These are phyloP conservation scores for Prorops nasuta DNA, from an alignment of 1,140 invertebrate genomes.

Conservation along the genomic window DNA sequence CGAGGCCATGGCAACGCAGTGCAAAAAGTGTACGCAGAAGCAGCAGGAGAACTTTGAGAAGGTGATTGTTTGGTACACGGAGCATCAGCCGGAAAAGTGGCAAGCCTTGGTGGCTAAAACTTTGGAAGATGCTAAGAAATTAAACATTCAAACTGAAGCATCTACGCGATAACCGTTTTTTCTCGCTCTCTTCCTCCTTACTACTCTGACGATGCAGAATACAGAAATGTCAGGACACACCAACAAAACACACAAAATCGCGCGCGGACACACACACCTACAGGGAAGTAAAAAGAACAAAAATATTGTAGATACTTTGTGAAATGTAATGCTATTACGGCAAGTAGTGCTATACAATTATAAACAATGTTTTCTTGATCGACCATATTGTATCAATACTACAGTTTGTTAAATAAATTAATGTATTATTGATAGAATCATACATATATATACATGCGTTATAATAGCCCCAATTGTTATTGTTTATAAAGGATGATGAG, in stretches of 20 bases:
- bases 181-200: neutral
- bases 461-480: too few species aligned
- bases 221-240: neutral
- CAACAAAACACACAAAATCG: neutral
- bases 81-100: conserved; percentile 30
- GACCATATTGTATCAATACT: too few species aligned
- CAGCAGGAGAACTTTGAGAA: conserved; percentile 35
- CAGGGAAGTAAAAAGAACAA: too few species aligned
- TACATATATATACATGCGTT: too few species aligned
- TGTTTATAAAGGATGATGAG: too few species aligned
- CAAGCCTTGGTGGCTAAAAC: conserved; percentile 23
- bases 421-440: too few species aligned
- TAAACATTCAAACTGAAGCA: neutral
- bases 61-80: conserved; percentile 30
- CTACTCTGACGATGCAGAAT: neutral
- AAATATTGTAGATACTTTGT: too few species aligned
- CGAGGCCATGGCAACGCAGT: conserved; percentile 37
- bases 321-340: too few species aligned
- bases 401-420: too few species aligned
- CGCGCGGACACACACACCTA: too few species aligned
- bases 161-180: neutral
- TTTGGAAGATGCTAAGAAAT: conserved; percentile 13
- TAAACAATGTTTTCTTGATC: too few species aligned
- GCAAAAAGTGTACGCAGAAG: conserved; percentile 36
- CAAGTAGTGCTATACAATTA: too few species aligned